phyloP scores from a whole-genome alignment of 2,888 invertebrate species.

The Drosophila fungiperda region DNA sequence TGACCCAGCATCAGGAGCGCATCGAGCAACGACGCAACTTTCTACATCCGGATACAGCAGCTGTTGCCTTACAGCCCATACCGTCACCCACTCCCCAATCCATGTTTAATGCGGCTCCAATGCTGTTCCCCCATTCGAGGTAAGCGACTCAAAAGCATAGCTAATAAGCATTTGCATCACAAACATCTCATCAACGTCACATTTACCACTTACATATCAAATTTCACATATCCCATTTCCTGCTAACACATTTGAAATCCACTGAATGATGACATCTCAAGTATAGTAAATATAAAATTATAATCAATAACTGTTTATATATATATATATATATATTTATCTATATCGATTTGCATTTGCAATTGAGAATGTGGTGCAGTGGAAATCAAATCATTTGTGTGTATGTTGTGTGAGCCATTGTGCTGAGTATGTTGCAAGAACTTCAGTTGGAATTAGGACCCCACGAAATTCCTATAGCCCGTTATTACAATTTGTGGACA shows the following conservation, averaged over 20 bases:
- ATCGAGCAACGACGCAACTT: conserved; percentile 93
- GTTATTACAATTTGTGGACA: conserved; percentile 36
- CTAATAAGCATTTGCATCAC: conserved; percentile 13
- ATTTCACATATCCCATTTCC: not conserved
- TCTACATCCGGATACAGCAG: conserved; percentile 95
- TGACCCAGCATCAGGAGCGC: conserved; percentile 91
- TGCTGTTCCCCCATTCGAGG: conserved; percentile 88
- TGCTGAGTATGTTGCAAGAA: conserved; percentile 4
- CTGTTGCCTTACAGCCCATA: conserved; percentile 84
- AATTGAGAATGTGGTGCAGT: conserved; percentile 15
- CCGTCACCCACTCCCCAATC: conserved; percentile 86
- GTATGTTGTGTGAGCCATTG: conserved; percentile 21
- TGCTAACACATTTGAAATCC: not conserved
- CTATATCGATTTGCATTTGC: conserved; percentile 27
- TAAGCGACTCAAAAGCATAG: conserved; percentile 71
- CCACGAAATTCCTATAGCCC: conserved; percentile 25
- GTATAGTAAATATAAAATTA: not conserved
- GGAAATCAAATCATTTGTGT: conserved; percentile 43
- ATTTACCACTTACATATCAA: not conserved
- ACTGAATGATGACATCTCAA: not conserved
- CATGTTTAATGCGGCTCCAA: conserved; percentile 85
- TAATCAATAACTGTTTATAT: not conserved
- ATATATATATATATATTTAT: conserved; percentile 4
- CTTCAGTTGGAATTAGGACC: conserved; percentile 3
- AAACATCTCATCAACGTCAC: not conserved